Conservation (phyloP, 2,113 vertebrate genomes). For the Marmota monax region DNA sequence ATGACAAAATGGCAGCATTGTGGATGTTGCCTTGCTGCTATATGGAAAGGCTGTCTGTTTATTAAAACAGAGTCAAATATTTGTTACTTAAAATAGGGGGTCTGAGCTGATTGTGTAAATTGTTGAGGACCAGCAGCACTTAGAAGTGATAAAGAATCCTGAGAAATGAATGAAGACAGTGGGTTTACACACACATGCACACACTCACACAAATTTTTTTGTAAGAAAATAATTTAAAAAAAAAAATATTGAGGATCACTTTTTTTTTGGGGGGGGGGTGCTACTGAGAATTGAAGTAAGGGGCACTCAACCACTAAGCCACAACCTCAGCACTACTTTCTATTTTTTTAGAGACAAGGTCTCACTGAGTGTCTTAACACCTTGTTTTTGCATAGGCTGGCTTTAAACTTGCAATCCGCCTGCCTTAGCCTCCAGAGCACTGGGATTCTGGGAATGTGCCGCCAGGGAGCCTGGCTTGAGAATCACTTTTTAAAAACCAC, state of each 20-base stretch:
- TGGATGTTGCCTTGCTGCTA: background rate
- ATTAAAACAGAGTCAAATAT: background rate
- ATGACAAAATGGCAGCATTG: constrained; percentile 22
- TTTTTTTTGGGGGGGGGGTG: too few relatives aligned
- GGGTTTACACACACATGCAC: rapidly evolving
- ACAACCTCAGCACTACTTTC: too few relatives aligned
- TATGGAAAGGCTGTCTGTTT: constrained; percentile 2
- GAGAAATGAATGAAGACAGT: background rate
- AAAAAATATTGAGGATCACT: background rate
- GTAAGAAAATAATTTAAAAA: background rate
- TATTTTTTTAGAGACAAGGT: too few relatives aligned
- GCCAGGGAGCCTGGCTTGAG: background rate
- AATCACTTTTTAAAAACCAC: background rate
- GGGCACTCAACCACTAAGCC: too few relatives aligned
- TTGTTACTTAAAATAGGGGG: background rate
- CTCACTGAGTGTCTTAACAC: too few relatives aligned
- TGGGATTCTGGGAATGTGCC: too few relatives aligned
- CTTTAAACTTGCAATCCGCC: too few relatives aligned
- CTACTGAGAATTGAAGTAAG: too few relatives aligned
- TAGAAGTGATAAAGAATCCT: background rate
- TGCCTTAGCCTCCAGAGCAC: too few relatives aligned
- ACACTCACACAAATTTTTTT: background rate
- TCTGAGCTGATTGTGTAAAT: background rate
- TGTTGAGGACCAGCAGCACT: background rate
- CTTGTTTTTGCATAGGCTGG: too few relatives aligned